Evolutionary conservation across 2,888 invertebrate genomes (phyloP).

Genomic region (Hyles lineata): DNA sequence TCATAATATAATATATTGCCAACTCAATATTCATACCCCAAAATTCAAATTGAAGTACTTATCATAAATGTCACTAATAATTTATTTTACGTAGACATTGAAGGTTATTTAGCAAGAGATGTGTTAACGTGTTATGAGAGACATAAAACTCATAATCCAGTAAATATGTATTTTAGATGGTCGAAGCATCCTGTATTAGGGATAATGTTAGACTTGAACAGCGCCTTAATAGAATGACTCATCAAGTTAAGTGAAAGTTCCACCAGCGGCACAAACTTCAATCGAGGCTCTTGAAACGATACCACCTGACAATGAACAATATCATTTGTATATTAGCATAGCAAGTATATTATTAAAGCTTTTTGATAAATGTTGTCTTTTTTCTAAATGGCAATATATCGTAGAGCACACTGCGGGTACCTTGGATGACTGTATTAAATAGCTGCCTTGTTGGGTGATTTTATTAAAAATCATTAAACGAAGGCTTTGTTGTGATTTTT

Average conservation of each 20-base stretch:
- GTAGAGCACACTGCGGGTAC: too few species aligned
- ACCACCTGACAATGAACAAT: conserved; percentile 75
- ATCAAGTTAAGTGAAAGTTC: conserved; percentile 69
- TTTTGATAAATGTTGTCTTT: neutral
- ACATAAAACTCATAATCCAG: neutral
- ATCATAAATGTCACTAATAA: too few species aligned
- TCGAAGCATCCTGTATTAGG: neutral
- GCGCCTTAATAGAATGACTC: conserved; percentile 60
- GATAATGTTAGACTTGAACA: conserved; percentile 35
- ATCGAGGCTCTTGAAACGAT: conserved; percentile 71
- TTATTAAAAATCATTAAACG: too few species aligned
- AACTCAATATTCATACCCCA: too few species aligned
- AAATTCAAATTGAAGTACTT: too few species aligned
- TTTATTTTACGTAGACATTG: too few species aligned
- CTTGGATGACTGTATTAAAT: too few species aligned
- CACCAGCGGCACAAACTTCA: conserved; percentile 58
- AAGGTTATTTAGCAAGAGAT: neutral
- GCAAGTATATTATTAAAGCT: neutral
- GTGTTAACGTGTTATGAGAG: neutral
- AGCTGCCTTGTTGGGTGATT: too few species aligned
- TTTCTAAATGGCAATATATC: too few species aligned
- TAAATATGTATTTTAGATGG: neutral
- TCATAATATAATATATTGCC: too few species aligned
- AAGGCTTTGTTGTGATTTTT: too few species aligned
- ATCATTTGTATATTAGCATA: conserved; percentile 38